phyloP scores from a whole-genome alignment of 2,888 invertebrate genomes.

The Epinotia brunnichana region DNA sequence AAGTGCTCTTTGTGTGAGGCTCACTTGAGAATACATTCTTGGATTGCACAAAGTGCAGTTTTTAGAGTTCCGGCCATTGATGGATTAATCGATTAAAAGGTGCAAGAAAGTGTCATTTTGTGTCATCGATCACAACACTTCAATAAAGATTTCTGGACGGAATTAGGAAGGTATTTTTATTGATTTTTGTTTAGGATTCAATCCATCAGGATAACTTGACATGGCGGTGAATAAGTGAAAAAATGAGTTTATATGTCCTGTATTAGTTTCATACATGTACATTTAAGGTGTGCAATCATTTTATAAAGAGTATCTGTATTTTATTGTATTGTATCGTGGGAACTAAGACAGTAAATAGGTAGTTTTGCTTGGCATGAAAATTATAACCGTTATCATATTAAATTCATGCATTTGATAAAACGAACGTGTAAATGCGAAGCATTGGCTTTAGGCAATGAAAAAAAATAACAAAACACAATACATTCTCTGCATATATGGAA shows the following conservation, averaged over 20 bases:
- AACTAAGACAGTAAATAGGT: neutral
- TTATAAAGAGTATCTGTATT: no score
- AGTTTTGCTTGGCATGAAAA: neutral
- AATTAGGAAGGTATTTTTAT: conserved; percentile 17
- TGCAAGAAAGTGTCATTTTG: conserved; percentile 45
- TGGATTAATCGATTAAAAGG: conserved; percentile 66
- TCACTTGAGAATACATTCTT: conserved; percentile 50
- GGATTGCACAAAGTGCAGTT: conserved; percentile 56
- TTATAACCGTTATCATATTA: neutral
- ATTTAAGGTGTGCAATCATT: no score
- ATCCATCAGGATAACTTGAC: conserved; percentile 25
- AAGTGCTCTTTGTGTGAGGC: conserved; percentile 62
- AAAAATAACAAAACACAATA: conserved; percentile 6
- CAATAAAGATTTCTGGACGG: neutral
- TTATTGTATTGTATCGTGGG: no score
- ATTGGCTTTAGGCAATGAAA: conserved; percentile 15
- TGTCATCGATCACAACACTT: conserved; percentile 33
- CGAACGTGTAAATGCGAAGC: conserved; percentile 26
- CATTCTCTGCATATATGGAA: conserved; percentile 23
- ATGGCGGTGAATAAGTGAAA: neutral
- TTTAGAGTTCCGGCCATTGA: conserved; percentile 77
- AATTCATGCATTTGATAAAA: neutral
- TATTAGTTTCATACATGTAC: no score
- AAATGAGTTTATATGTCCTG: no score
- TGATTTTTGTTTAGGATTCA: neutral